Conservation (phyloP, 1,140 invertebrate species). For the Grapholita molesta region DNA sequence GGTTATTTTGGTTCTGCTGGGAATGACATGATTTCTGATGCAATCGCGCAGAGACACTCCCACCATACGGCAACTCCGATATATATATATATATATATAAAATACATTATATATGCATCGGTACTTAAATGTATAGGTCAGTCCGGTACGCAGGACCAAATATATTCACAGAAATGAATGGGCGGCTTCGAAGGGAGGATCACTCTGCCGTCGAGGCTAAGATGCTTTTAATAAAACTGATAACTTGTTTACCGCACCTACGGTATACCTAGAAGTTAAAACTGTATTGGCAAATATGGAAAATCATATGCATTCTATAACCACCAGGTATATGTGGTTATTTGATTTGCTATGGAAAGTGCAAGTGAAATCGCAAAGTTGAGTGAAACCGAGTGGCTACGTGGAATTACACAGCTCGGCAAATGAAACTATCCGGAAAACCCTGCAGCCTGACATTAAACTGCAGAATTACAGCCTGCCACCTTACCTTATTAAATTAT, state of each 20-base stretch:
- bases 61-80: too few species aligned
- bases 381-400: slow-evolving; percentile 25
- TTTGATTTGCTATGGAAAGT: slow-evolving; percentile 30
- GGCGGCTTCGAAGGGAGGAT: not conserved
- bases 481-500: slow-evolving; percentile 9
- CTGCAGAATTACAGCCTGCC: not conserved
- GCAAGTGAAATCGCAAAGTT: slow-evolving; percentile 35
- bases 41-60: too few species aligned
- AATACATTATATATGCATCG: too few species aligned
- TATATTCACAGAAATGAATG: too few species aligned
- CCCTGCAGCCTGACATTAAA: slow-evolving; percentile 20
- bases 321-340: not conserved
- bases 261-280: not conserved
- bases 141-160: too few species aligned
- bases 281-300: not conserved
- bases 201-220: not conserved
- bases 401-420: slow-evolving; percentile 22
- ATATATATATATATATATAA: too few species aligned
- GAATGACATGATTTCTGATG: too few species aligned
- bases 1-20: too few species aligned
- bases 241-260: not conserved
- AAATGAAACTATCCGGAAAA: slow-evolving; percentile 34
- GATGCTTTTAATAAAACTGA: not conserved
- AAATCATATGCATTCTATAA: not conserved
- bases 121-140: too few species aligned